phyloP scores from a whole-genome alignment of 2,113 vertebrate genomes.

The Lepisosteus oculatus region DNA sequence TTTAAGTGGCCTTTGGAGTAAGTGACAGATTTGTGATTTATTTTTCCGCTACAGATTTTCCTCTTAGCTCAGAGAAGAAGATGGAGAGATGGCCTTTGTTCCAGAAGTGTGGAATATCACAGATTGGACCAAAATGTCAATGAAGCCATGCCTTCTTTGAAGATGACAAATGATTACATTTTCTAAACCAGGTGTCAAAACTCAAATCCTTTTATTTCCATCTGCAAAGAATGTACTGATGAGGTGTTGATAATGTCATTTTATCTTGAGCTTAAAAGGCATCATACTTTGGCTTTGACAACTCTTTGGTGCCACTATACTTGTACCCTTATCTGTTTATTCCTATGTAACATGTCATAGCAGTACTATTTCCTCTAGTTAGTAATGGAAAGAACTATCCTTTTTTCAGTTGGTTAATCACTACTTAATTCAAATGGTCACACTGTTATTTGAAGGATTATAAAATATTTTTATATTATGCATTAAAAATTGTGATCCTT shows the following conservation, averaged over 20 bases:
- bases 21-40: neutral
- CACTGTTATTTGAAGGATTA: too few species aligned
- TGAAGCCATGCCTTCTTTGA: conserved; percentile 95
- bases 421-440: too few species aligned
- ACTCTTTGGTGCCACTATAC: too few species aligned
- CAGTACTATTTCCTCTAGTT: too few species aligned
- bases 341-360: too few species aligned
- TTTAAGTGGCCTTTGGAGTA: neutral
- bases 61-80: conserved; percentile 84
- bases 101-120: conserved; percentile 84
- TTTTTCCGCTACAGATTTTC: conserved; percentile 72
- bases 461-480: too few species aligned
- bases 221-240: neutral
- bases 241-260: neutral
- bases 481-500: too few species aligned
- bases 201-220: neutral
- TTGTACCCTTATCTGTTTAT: too few species aligned
- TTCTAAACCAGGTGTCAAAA: conserved; percentile 64
- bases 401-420: too few species aligned
- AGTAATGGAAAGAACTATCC: too few species aligned
- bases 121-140: conserved; percentile 91
- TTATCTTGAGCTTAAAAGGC: neutral
- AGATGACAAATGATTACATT: conserved; percentile 90
- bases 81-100: conserved; percentile 89
- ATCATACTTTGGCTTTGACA: too few species aligned